Evolutionary conservation across 1,140 invertebrate genomes (phyloP).

Genomic region (Anoplolepis gracilipes): DNA sequence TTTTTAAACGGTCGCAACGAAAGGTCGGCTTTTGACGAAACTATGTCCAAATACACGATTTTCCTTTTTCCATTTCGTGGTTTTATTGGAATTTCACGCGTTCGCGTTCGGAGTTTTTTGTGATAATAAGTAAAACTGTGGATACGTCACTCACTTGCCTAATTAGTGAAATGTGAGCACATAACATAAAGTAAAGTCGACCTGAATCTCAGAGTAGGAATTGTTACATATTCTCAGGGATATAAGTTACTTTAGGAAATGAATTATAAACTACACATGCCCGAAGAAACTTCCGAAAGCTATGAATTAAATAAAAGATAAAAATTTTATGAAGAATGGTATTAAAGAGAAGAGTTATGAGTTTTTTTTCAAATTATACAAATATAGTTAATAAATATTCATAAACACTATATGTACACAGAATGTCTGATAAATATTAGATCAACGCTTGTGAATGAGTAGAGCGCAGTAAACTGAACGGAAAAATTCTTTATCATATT

Average conservation of each 20-base stretch:
- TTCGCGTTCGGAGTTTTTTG: slow-evolving; percentile 1
- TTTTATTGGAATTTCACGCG: slow-evolving; percentile 41
- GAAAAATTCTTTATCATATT: too few relatives aligned
- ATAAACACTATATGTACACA: too few relatives aligned
- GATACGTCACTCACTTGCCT: slow-evolving; percentile 13
- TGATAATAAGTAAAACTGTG: slow-evolving; percentile 5
- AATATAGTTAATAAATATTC: neutral
- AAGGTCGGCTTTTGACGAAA: neutral
- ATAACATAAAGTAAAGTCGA: neutral
- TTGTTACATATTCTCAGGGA: neutral
- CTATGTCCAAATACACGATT: slow-evolving; percentile 12
- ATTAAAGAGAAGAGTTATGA: too few relatives aligned
- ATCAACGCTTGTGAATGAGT: too few relatives aligned
- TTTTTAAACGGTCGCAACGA: neutral
- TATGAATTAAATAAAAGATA: slow-evolving; percentile 1
- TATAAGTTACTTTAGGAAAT: neutral
- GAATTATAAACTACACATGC: neutral
- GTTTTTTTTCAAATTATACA: too few relatives aligned
- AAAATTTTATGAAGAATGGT: neutral
- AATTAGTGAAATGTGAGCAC: neutral
- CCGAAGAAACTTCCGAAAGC: neutral
- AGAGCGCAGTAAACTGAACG: too few relatives aligned
- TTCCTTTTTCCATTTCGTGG: slow-evolving; percentile 7
- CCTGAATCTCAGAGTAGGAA: neutral
- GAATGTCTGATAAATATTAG: too few relatives aligned